Evolutionary conservation across 2,888 invertebrate species (phyloP), one percentile per base, ranked within the genome.

Genomic region (Pristionchus entomophagus): DNA sequence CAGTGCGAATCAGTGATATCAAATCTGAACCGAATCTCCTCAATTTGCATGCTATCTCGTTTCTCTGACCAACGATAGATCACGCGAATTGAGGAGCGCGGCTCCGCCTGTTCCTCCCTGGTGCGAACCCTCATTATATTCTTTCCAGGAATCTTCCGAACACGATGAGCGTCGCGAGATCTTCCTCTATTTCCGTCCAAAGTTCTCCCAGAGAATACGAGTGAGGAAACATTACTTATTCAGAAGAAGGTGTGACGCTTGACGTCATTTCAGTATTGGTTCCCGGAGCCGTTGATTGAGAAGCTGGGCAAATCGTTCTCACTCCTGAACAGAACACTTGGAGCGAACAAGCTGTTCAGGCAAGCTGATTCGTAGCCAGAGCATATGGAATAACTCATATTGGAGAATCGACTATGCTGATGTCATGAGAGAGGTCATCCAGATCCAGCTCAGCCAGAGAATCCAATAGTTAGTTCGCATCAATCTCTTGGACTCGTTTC

Each of bases 201-300:
- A 29, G 14, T 65, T 84, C 29, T 12, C 6, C 5, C 35, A 53
- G 65, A 41, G 26, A 1, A 82, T 82, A 14, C 53, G 49, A 51
- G 82, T 82, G 10, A 53, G 80, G n/a, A n/a, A n/a, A n/a, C 8
- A 26, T 59, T 59, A 29, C 12, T 8, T 3, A 12, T 59, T 6
- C 59, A 26, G 26, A 59, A n/a, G 14, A 59, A 59, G n/a, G 26
- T 29, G n/a, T n/a, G n/a, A n/a, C n/a, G n/a, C n/a, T 22, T 3
- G 8, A 26, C 12, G 59, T 41, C 3, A 45, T 86, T 89, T 81
- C 86, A 88, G 88, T 89, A 88, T 84, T 89, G 89, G 89, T 89
- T 88, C 86, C n/a, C 62, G 26, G 29, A 81, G 29, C 3, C 19
- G 19, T 19, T 35, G 5, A 41, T 86, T 49, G 73, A 69, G 41